Evolutionary conservation across 2,113 vertebrate species (phyloP), one percentile per base, ranked within the genome.

Genomic region (Corydoras maculifer): DNA sequence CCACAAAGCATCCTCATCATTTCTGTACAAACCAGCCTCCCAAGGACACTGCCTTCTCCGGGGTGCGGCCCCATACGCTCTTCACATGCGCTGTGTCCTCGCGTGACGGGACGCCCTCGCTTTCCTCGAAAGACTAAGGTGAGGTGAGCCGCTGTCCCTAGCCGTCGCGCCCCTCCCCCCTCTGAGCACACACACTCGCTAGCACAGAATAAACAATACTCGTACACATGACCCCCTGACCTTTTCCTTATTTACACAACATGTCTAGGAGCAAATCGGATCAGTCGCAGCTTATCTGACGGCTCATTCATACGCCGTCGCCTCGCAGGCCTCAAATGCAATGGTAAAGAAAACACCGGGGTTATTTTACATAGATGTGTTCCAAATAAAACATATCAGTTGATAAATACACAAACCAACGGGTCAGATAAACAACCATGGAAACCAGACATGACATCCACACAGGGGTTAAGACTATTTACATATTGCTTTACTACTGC

Each of bases 211-310:
- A 65, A 60, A 54, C 53, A 65, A 29, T 29, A 29, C 68, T 32
- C 14, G 58, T 32, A 18, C 9, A 53, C 43, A 9, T 51, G 55
- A 70, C 63, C 68, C n/a, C 29, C 60, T 75, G 73, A 63, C 74
- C 74, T 65, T 70, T 75, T 12, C 60, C 43, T 57, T 65, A 59
- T 65, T 70, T 58, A 64, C 32, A 64, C 50, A 51, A 58, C 53
- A 50, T 50, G 68, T 48, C 65, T 48, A 70, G 35, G 35, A 49
- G 61, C 25, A 14, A 18, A 63, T 35, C n/a, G 6, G n/a, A 63
- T 49, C 13, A 43, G 4, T 43, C 43, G 48, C 1, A n/a, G 69
- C 53, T 71, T 63, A 48, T 25, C 48, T 31, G 9, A 6, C 2
- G 4, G 12, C 11, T 62, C 8, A n/a, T 53, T 53, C 15, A 55